A percentile compares a stretch with the other conserved stretches of the same genome.
Evolutionary conservation across 2,113 vertebrate species (phyloP).

Genomic region (Austrofundulus limnaeus): DNA sequence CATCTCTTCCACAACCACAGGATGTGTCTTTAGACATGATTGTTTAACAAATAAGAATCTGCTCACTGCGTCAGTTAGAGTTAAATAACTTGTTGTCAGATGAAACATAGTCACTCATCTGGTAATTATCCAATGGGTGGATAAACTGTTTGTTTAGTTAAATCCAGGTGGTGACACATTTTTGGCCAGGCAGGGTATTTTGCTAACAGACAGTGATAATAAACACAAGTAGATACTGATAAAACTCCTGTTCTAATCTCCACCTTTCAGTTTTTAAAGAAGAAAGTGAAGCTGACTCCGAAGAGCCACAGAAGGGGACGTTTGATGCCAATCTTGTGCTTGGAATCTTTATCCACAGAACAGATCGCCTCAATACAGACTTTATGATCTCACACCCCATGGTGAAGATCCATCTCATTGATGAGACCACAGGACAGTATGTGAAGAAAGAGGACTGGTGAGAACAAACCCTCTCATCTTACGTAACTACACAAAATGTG

Average conservation of each 20-base stretch:
- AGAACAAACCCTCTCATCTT: slow-evolving; percentile 22
- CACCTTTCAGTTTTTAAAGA: slow-evolving; percentile 70
- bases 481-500: background rate
- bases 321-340: slow-evolving; percentile 87
- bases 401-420: slow-evolving; percentile 93
- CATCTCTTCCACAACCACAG: no score
- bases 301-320: slow-evolving; percentile 60
- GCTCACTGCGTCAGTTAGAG: no score
- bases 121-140: no score
- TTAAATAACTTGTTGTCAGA: no score
- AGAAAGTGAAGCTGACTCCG: slow-evolving; percentile 67
- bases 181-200: no score
- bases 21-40: no score
- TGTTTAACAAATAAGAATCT: no score
- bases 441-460: slow-evolving; percentile 92
- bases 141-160: no score
- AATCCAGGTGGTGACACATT: no score
- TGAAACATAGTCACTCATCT: no score
- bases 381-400: slow-evolving; percentile 89
- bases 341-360: slow-evolving; percentile 88
- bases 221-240: background rate
- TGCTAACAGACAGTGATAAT: no score
- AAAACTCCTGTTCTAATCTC: background rate
- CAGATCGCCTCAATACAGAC: slow-evolving; percentile 88
- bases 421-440: slow-evolving; percentile 87